Evolutionary conservation across 2,797 vertebrate genomes (phyloP), one percentile per base, ranked within the genome.

Genomic region (Coranthus polyacanthus): DNA sequence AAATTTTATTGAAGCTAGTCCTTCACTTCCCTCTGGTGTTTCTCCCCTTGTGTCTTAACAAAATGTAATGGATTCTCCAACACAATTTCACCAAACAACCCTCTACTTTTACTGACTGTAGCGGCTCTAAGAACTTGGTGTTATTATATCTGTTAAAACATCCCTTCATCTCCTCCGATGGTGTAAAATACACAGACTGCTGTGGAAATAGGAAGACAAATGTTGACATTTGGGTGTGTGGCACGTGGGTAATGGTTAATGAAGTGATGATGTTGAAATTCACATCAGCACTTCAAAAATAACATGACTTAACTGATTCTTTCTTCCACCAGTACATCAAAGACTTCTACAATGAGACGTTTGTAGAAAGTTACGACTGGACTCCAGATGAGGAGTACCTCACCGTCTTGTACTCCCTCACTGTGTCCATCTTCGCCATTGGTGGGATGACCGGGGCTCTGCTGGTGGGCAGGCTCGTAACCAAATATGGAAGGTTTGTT

Each of bases 381-480:
- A 71, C 70, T 59, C 78, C 94, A 62, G 85, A 82, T 1, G 83
- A 91, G 0, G 68, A 81, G 0, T 26, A 47, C 18, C 77, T 95
- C 50, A 96, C 94, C 0, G 54, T 96, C 32, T 75, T 97, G 47
- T 97, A 96, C 68, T 96, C 96, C 0, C 73, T 96, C 82, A 97
- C 96, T 0, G 95, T 97, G 68, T 96, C 96, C 6, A 68, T 96
- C 85, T 98, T 97, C 9, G 96, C 96, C 12, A 87, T 97, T 47
- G 96, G 97, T 0, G 95, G 97, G 34, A 89, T 96, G 85, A 12
- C 84, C 8, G 96, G 96, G 5, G 93, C 96, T 0, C 65, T 97
- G 51, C 68, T 94, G 6, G 96, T 97, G 3, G 94, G 95, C 47
- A 64, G 68, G 43, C 93, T 96, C 16, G 95, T 96, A 26, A 93